Conservation (phyloP, 2,797 vertebrate species). For the Aldrovandia affinis region DNA sequence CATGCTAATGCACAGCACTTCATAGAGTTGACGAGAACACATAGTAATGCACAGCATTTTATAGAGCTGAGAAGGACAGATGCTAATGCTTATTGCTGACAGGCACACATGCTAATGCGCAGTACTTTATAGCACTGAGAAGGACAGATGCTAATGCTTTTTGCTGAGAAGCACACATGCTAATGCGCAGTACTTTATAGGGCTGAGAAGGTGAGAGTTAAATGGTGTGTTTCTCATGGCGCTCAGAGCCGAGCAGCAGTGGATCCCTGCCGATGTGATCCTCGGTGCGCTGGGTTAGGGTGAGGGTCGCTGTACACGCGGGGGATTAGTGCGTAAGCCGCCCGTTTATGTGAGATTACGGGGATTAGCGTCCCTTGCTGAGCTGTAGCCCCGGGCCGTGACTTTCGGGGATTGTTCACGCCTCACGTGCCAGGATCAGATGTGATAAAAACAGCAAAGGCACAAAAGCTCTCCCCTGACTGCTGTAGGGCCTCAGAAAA, state of each 20-base stretch:
- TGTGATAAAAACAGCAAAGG: background rate
- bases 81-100: no score
- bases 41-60: background rate
- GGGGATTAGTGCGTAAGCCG: background rate
- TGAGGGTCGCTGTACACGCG: background rate
- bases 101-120: background rate
- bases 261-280: no score
- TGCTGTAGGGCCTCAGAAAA: background rate
- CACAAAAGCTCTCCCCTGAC: background rate
- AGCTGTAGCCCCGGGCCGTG: background rate
- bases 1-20: background rate
- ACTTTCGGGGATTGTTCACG: background rate
- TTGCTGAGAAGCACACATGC: no score
- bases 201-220: background rate
- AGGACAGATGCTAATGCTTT: background rate
- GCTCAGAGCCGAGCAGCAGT: background rate
- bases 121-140: no score
- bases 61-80: background rate
- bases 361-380: background rate
- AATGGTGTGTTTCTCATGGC: background rate
- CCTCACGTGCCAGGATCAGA: background rate
- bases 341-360: slow-evolving; percentile 1
- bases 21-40: background rate
- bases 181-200: no score
- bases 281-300: no score